phyloP scores from a whole-genome alignment of 2,797 vertebrate species.

The Gobionotothen gibberifrons region DNA sequence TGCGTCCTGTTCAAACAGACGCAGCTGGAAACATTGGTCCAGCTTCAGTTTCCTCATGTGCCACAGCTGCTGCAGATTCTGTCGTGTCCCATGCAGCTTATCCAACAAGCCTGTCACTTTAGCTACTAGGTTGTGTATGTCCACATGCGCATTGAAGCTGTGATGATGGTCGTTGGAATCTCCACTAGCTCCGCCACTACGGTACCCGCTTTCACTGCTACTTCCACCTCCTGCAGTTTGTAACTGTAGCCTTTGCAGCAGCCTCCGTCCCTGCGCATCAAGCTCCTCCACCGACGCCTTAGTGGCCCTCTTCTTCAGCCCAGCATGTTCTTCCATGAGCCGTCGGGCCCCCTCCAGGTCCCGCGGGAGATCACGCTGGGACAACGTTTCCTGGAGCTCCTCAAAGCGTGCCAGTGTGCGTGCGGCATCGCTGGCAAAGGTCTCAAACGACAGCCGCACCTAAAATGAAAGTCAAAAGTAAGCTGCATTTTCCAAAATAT shows the following conservation, averaged over 20 bases:
- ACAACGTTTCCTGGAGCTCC: conserved; percentile 95
- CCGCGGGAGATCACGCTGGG: conserved; percentile 94
- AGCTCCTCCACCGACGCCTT: conserved; percentile 97
- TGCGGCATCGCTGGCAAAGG: conserved; percentile 93
- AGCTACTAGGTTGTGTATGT: conserved; percentile 92
- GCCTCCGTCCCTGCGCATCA: conserved; percentile 93
- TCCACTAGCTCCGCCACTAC: conserved; percentile 74
- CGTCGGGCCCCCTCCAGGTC: conserved; percentile 94
- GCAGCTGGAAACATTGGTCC: conserved; percentile 97
- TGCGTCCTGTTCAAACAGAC: conserved; percentile 96
- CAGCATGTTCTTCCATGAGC: conserved; percentile 95
- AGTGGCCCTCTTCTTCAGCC: conserved; percentile 94
- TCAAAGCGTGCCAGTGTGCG: conserved; percentile 93
- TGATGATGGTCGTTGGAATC: conserved; percentile 79
- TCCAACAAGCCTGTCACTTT: conserved; percentile 95
- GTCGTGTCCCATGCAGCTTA: conserved; percentile 92
- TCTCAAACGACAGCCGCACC: conserved; percentile 90
- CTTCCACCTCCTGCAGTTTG: conserved; percentile 83
- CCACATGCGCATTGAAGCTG: conserved; percentile 82
- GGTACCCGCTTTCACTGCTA: conserved; percentile 79
- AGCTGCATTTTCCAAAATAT: not conserved
- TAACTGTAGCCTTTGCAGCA: conserved; percentile 93
- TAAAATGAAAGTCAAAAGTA: conserved; percentile 34
- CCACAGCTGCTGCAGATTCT: conserved; percentile 98
- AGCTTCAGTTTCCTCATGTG: conserved; percentile 92